Conservation (phyloP, 2,797 vertebrate species). For the Betta splendens region DNA sequence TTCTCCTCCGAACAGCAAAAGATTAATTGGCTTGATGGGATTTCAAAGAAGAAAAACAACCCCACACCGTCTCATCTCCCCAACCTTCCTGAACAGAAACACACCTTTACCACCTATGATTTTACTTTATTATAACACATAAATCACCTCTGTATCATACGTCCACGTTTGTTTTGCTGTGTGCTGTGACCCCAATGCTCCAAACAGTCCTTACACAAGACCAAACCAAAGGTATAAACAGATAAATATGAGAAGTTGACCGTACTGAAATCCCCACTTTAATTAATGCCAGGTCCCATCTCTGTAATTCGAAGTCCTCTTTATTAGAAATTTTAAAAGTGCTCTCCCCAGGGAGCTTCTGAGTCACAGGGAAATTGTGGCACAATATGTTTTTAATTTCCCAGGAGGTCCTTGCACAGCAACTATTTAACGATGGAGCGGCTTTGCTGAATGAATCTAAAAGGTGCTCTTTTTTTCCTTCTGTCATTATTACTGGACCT, state of each 20-base stretch:
- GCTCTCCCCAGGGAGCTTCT: conserved; percentile 68
- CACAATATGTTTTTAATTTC: conserved; percentile 88
- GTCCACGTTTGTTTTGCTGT: conserved; percentile 67
- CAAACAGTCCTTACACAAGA: conserved; percentile 50
- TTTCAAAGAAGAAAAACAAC: conserved; percentile 16
- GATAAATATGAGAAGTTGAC: conserved; percentile 80
- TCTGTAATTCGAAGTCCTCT: conserved; percentile 80
- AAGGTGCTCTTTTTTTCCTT: conserved; percentile 69
- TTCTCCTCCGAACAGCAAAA: conserved; percentile 20
- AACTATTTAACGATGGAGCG: conserved; percentile 78
- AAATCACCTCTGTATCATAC: conserved; percentile 68
- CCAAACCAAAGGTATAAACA: conserved; percentile 71
- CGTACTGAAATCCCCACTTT: conserved; percentile 79
- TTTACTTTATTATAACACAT: conserved; percentile 70
- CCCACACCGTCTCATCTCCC: conserved; percentile 24
- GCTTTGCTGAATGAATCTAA: conserved; percentile 75
- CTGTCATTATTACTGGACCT: conserved; percentile 60
- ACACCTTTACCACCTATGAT: conserved; percentile 46
- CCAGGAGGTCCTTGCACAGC: conserved; percentile 76
- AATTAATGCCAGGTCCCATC: conserved; percentile 81
- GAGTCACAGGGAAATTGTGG: conserved; percentile 81
- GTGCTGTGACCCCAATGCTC: conserved; percentile 71
- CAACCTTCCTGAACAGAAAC: background rate
- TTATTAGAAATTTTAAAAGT: conserved; percentile 85
- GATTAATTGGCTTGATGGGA: conserved; percentile 8